Percentiles rank a stretch among this genome's conserved stretches.
These are phyloP conservation scores for Oscheius onirici DNA, from an alignment of 2,888 invertebrate genomes.

Conservation along the genomic window DNA sequence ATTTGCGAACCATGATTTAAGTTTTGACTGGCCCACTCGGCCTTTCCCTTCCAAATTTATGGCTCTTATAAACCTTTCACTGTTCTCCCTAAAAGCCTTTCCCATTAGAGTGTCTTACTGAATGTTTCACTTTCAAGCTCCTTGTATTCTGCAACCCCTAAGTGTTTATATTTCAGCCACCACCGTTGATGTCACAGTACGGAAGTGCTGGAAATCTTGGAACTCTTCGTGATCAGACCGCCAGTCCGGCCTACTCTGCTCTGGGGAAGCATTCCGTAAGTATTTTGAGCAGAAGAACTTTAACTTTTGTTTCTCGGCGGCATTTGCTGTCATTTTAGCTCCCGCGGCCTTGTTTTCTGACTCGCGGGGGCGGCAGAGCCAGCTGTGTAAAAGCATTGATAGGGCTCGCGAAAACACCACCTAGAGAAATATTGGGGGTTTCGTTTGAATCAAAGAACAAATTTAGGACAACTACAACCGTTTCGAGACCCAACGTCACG, in stretches of 20 bases:
- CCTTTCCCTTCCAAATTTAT: too few relatives aligned
- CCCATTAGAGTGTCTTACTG: too few relatives aligned
- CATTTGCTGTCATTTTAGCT: slow-evolving; percentile 14
- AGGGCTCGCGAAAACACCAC: slow-evolving; percentile 23
- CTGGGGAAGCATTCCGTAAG: slow-evolving; percentile 56
- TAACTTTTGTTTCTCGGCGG: background rate
- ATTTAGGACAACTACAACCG: slow-evolving; percentile 69
- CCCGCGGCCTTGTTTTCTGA: slow-evolving; percentile 26
- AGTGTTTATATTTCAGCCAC: slow-evolving; percentile 4
- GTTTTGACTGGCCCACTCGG: too few relatives aligned
- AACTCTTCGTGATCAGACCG: slow-evolving; percentile 48
- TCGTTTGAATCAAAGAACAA: background rate
- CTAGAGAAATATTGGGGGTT: background rate
- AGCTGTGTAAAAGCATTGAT: slow-evolving; percentile 31
- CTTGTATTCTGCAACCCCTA: too few relatives aligned
- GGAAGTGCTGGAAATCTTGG: slow-evolving; percentile 60
- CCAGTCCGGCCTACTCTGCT: slow-evolving; percentile 61
- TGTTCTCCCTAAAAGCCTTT: too few relatives aligned
- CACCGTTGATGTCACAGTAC: slow-evolving; percentile 53
- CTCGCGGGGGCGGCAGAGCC: slow-evolving; percentile 30
- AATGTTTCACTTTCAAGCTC: too few relatives aligned
- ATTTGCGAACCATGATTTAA: too few relatives aligned
- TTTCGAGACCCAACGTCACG: slow-evolving; percentile 65
- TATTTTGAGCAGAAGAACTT: background rate
- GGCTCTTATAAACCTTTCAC: too few relatives aligned